Percentiles rank a stretch among this genome's conserved stretches.
These are phyloP conservation scores for Fistularia commersonii DNA, from an alignment of 2,797 vertebrate genomes.

Conservation along the genomic window DNA sequence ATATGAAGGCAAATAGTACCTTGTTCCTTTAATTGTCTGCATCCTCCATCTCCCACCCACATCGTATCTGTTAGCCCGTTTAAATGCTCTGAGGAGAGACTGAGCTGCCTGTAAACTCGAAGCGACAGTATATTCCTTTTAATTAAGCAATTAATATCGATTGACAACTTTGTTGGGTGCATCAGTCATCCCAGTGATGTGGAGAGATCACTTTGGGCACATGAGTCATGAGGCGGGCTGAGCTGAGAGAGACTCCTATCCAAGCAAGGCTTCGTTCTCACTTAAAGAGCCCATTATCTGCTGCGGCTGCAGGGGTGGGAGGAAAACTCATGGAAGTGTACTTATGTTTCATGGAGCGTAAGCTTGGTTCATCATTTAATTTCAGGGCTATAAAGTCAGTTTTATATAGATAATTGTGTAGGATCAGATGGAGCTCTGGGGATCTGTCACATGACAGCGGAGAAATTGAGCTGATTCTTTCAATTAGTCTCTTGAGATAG, in stretches of 20 bases:
- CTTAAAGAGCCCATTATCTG: constrained; percentile 33
- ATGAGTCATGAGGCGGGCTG: constrained; percentile 44
- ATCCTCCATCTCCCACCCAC: constrained; percentile 8
- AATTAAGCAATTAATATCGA: constrained; percentile 65
- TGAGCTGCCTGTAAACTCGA: constrained; percentile 39
- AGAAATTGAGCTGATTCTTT: constrained; percentile 1
- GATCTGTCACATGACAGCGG: not conserved
- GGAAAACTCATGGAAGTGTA: constrained; percentile 14
- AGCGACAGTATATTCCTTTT: constrained; percentile 55
- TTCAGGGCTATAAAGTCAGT: constrained; percentile 11
- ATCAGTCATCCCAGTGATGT: constrained; percentile 60
- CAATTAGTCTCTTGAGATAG: too few relatives aligned
- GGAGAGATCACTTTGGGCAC: constrained; percentile 48
- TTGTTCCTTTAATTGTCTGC: too few relatives aligned
- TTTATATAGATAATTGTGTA: constrained; percentile 17
- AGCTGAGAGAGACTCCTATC: constrained; percentile 19
- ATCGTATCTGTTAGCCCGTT: constrained; percentile 26
- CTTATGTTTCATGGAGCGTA: constrained; percentile 19
- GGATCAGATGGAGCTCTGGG: not conserved
- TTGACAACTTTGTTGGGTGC: constrained; percentile 56
- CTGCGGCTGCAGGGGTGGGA: constrained; percentile 14
- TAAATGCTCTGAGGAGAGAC: constrained; percentile 30
- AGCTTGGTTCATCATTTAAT: constrained; percentile 16
- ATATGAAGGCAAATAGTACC: too few relatives aligned
- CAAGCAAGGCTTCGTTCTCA: constrained; percentile 16